These are phyloP conservation scores for Temnothorax rugatulus DNA, from an alignment of 2,888 invertebrate species.

Conservation along the genomic window DNA sequence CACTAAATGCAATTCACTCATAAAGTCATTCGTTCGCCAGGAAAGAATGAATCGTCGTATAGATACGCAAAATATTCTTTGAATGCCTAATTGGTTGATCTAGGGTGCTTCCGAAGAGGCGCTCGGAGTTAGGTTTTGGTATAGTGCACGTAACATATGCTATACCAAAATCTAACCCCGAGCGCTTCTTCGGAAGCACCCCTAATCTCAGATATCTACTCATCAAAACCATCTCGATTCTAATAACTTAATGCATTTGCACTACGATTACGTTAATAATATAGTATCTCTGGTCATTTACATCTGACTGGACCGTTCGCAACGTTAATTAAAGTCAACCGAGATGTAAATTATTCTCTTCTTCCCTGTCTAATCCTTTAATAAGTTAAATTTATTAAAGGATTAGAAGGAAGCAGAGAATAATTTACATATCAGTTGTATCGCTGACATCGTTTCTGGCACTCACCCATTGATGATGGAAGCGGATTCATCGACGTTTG, in stretches of 20 bases:
- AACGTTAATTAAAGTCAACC: background rate
- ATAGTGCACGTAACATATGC: too few relatives aligned
- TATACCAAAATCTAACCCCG: too few relatives aligned
- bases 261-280: background rate
- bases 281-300: background rate
- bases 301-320: too few relatives aligned
- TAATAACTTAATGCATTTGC: background rate
- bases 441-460: background rate
- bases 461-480: conserved; percentile 82
- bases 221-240: background rate
- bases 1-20: conserved; percentile 17
- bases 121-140: too few relatives aligned
- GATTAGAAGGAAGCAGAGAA: too few relatives aligned
- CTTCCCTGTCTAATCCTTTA: background rate
- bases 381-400: too few relatives aligned
- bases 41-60: background rate
- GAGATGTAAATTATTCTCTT: background rate
- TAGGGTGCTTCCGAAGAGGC: too few relatives aligned
- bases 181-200: too few relatives aligned
- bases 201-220: background rate
- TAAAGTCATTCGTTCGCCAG: background rate
- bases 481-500: conserved; percentile 79
- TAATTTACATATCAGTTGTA: background rate
- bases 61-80: background rate
- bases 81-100: background rate